Evolutionary conservation across 2,797 vertebrate genomes (phyloP).

Genomic region (Setipinna tenuifilis): DNA sequence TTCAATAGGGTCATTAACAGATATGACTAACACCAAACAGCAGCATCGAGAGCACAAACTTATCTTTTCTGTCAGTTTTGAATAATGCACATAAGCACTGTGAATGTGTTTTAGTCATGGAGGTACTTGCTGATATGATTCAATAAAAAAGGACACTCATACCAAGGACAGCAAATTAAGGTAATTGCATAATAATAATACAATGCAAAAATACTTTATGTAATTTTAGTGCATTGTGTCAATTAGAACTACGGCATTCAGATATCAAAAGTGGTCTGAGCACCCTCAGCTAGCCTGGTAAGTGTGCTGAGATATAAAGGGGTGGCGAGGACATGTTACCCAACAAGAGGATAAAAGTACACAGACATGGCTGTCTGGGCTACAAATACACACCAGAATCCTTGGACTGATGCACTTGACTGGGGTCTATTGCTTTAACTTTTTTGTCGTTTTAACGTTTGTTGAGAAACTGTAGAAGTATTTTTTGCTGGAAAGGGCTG

Average conservation of each 20-base stretch:
- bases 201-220: background rate
- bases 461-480: no score
- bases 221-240: background rate
- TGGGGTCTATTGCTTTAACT: no score
- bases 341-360: slow-evolving; percentile 82
- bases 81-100: background rate
- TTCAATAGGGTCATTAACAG: background rate
- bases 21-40: background rate
- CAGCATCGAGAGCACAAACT: no score
- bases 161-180: background rate
- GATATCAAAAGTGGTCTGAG: background rate
- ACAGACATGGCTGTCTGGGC: slow-evolving; percentile 75
- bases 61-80: background rate
- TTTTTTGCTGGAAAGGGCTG: no score
- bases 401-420: slow-evolving; percentile 81
- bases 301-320: slow-evolving; percentile 79
- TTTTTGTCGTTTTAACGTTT: no score
- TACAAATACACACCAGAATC: slow-evolving; percentile 54
- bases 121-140: background rate
- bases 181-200: background rate
- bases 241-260: background rate
- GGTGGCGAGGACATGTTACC: slow-evolving; percentile 82
- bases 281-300: slow-evolving; percentile 77
- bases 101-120: background rate
- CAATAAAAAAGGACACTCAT: background rate